phyloP scores from a whole-genome alignment of 1,140 invertebrate genomes.

The Reticulitermes speratus region DNA sequence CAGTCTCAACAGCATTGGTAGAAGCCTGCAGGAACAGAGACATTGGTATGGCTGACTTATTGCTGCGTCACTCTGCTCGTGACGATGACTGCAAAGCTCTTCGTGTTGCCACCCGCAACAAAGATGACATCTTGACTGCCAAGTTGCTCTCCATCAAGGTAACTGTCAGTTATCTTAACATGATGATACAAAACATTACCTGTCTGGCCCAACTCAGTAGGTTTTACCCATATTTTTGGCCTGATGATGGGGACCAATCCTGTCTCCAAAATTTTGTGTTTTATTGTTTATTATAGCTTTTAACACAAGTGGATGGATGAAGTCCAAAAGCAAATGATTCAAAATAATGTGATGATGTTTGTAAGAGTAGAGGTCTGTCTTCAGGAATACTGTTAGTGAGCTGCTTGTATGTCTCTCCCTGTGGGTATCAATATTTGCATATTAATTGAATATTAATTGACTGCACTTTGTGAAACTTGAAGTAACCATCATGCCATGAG shows the following conservation, averaged over 20 bases:
- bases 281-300: no score
- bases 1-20: slow-evolving; percentile 59
- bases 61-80: slow-evolving; percentile 82
- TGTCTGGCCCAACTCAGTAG: background rate
- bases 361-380: no score
- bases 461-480: no score
- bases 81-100: slow-evolving; percentile 86
- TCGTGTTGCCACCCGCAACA: slow-evolving; percentile 64
- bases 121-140: slow-evolving; percentile 70
- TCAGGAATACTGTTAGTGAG: no score
- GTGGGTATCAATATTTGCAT: no score
- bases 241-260: background rate
- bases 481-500: no score
- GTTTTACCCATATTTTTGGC: background rate
- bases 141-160: slow-evolving; percentile 76
- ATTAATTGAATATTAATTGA: no score
- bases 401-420: no score
- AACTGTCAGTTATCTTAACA: slow-evolving; percentile 32
- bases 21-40: slow-evolving; percentile 72
- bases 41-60: slow-evolving; percentile 64
- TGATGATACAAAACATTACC: background rate
- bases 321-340: no score
- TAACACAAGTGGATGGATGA: no score
- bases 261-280: no score
- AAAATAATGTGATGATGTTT: no score